Evolutionary conservation across 1,140 invertebrate genomes (phyloP).

Genomic region (Aporrectodea caliginosa): DNA sequence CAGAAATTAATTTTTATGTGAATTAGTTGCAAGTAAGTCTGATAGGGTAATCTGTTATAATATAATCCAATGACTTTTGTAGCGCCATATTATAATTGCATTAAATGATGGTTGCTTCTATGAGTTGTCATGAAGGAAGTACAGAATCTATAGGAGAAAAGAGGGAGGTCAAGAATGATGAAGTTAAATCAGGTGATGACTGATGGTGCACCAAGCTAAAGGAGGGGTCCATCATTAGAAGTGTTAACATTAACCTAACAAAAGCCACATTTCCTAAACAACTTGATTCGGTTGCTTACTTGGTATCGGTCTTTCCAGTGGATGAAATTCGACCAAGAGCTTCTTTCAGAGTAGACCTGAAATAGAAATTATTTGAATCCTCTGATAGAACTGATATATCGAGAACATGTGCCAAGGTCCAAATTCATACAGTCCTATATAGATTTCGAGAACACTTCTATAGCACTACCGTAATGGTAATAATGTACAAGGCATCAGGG

Average conservation of each 20-base stretch:
- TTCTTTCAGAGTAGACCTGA: background rate
- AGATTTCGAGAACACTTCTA: background rate
- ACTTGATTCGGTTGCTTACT: background rate
- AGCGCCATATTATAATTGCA: background rate
- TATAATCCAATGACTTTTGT: background rate
- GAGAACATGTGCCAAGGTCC: background rate
- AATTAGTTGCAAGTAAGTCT: too few relatives aligned
- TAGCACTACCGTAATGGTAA: background rate
- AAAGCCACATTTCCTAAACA: background rate
- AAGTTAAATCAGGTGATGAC: background rate
- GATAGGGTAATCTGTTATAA: too few relatives aligned
- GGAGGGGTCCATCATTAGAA: too few relatives aligned
- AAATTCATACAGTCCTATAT: background rate
- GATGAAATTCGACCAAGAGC: background rate
- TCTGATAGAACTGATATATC: background rate
- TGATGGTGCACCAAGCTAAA: too few relatives aligned
- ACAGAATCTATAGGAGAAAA: background rate
- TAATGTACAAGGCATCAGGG: background rate
- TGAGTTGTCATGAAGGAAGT: too few relatives aligned
- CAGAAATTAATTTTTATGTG: background rate
- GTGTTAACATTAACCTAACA: background rate
- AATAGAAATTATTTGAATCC: background rate
- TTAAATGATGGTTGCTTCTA: background rate
- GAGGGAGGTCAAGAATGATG: background rate
- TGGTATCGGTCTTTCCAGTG: background rate